Base-by-base conservation (phyloP, 53 echinoderm and acorn worm species). In the Zoroaster sp. region DNA sequence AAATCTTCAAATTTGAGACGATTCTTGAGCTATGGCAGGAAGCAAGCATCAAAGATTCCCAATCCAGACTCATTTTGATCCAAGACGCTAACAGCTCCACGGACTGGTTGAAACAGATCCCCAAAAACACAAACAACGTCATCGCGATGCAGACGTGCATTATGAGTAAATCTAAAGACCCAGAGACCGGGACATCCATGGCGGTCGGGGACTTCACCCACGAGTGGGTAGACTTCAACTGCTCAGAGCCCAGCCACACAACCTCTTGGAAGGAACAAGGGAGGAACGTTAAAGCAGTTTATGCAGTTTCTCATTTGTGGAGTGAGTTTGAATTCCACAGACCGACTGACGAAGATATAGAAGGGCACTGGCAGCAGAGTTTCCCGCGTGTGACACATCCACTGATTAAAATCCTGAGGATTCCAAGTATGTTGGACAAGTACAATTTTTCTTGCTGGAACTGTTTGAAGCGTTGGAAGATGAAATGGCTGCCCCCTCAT, bases 211-310 rank as follows among this genome's bases (percentile, higher is more conserved):
- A 98, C 71, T 98, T 98, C 91, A 98, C 98, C 12, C 89, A 87
- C 13, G 95, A 95, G 69, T 98, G 98, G 98, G 98, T 96, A 25
- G 94, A 90, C 69, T 98, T 88, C 83, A 98, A 98, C 73, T 94
- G 94, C 87, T 78, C 70, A 23, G 94, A 95, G 36, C 44, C n/a
- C 21, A 91, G 81, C 18, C 74, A 90, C 28, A 40, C 89, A 66
- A 88, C 88, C 14, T 96, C 95, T 92, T 91, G 78, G 30, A 95
- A 97, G 79, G 74, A 74, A 8, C 94, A 94, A 63, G 95, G 94
- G 53, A 71, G 95, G 40, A 94, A 89, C 7, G 74, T 90, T 34
- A 94, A 91, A 86, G 95, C 98, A 2, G 83, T 75, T 12, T 98
- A 98, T 59, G 90, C 87, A 0, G 94, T 96, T n/a, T 98, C 95